phyloP scores from a whole-genome alignment of 2,113 vertebrate species.

The Nycticorax nycticorax region DNA sequence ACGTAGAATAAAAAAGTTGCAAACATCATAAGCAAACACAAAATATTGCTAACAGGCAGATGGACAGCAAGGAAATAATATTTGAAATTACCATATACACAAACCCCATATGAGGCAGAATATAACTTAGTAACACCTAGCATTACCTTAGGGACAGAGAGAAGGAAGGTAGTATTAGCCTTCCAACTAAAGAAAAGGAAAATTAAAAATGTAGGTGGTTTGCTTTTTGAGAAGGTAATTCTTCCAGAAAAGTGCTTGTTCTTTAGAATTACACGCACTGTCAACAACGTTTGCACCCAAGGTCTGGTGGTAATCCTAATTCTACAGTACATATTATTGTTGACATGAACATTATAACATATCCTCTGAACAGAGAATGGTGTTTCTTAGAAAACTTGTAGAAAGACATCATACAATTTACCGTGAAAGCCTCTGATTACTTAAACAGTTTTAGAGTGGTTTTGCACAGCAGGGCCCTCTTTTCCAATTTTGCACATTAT shows the following conservation, averaged over 20 bases:
- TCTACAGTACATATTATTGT: neutral
- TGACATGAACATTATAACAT: neutral
- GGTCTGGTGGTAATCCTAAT: neutral
- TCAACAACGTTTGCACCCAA: neutral
- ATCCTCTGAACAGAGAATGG: neutral
- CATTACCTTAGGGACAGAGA: neutral
- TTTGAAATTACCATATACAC: neutral
- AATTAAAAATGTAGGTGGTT: neutral
- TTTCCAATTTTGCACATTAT: constrained; percentile 32
- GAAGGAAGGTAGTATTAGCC: neutral
- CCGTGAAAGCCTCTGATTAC: constrained; percentile 22
- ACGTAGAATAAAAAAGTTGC: neutral
- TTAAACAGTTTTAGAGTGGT: neutral
- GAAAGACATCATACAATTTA: constrained; percentile 12
- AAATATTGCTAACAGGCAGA: constrained; percentile 16
- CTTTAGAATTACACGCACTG: neutral
- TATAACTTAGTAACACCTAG: neutral
- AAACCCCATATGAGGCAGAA: neutral
- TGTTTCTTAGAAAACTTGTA: neutral
- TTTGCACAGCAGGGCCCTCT: constrained; percentile 44
- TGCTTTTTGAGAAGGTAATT: neutral
- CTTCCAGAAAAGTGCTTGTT: neutral
- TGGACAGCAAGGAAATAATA: neutral
- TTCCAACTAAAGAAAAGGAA: neutral
- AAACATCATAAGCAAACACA: neutral